Evolutionary conservation across 2,113 vertebrate species (phyloP).

Genomic region (Dicrurus megarhynchus): DNA sequence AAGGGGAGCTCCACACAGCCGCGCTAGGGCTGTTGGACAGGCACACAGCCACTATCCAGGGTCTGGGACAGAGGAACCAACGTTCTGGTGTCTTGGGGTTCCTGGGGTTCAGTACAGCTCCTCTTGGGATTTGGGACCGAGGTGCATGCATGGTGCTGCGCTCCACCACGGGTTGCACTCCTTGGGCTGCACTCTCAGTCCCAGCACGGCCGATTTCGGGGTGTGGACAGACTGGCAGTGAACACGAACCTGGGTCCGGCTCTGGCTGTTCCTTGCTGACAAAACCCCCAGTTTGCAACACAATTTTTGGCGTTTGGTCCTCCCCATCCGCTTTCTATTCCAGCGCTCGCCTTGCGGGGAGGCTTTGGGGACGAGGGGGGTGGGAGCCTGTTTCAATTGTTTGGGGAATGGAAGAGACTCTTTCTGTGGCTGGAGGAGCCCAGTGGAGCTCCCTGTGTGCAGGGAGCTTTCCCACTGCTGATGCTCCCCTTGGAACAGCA

Average conservation of each 20-base stretch:
- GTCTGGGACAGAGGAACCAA: fast-evolving
- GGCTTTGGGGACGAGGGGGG: not conserved
- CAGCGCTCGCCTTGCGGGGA: not conserved
- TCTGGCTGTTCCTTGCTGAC: not conserved
- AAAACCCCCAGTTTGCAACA: not conserved
- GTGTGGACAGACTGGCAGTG: fast-evolving
- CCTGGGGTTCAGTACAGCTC: fast-evolving
- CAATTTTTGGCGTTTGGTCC: not conserved
- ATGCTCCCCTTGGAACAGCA: not conserved
- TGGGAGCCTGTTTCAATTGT: slow-evolving; percentile 23
- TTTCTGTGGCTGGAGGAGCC: not conserved
- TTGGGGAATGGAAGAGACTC: not conserved
- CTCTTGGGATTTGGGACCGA: fast-evolving
- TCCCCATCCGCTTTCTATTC: not conserved
- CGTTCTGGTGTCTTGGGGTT: fast-evolving
- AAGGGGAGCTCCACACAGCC: fast-evolving
- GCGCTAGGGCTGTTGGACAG: fast-evolving
- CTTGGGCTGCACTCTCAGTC: not conserved
- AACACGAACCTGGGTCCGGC: fast-evolving
- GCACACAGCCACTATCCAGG: not conserved
- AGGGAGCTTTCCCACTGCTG: not conserved
- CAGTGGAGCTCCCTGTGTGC: not conserved
- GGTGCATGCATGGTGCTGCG: fast-evolving
- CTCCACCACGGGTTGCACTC: fast-evolving
- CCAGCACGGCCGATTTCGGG: fast-evolving